Base-by-base conservation (phyloP, 2,113 vertebrate species). In the Forbesichthys papilliferus region DNA sequence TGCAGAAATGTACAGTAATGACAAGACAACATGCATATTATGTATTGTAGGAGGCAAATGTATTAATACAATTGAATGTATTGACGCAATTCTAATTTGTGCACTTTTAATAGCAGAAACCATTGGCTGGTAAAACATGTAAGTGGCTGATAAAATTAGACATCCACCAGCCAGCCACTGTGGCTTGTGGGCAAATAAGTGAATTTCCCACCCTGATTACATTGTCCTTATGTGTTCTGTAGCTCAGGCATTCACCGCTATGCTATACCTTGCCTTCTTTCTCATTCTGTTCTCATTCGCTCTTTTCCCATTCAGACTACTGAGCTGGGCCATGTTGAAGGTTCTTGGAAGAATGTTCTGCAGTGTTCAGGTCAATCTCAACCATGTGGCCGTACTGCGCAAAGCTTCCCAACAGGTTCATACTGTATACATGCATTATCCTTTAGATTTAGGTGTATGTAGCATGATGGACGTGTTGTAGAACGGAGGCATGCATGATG, bases 291-390 rank as follows among this genome's bases (percentile, higher is more conserved):
- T 66, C 36, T 61, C 49, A 34, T 36, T 47, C 57, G 54, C 13
- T 77, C 69, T 42, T 10, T 69, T 67, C 18, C 61, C 64, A 57
- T 42, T 51, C 61, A 94, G 93, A 68, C 77, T 91, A 46, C 65
- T 87, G 27, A 66, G 87, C 77, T 93, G 91, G 93, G 8, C 81
- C 73, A 77, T 89, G 82, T 71, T 93, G 84, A 93, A 92, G 87
- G 63, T 88, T 54, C 78, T 92, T 66, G 12, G 82, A 4, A 77
- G 76, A 11, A 18, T 88, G 18, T 92, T 92, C 80, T 83, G 76
- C 67, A 88, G 80, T 11, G 76, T 94, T 55, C 87, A 93, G 77
- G 80, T 92, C 49, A 92, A 92, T 81, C 88, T 91, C 68, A 89
- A 82, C 84, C 91, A 94, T 77, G 60, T 92, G 67, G 34, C 66